Conservation (phyloP, 2,888 invertebrate species). For the Cheilosia grossa region DNA sequence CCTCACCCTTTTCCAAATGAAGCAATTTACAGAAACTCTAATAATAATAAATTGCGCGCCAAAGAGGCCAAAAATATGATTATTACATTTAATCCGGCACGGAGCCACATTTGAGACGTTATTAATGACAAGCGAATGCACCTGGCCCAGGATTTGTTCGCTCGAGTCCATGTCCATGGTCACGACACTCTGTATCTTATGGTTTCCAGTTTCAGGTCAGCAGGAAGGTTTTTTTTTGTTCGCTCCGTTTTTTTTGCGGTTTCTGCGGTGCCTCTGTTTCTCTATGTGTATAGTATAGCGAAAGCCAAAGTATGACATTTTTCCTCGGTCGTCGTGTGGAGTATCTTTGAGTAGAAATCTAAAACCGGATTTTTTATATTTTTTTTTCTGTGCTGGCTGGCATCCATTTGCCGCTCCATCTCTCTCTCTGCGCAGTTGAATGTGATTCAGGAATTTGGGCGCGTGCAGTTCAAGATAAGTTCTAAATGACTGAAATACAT, state of each 20-base stretch:
- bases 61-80: slow-evolving; percentile 40
- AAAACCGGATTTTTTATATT: slow-evolving; percentile 46
- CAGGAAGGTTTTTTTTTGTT: slow-evolving; percentile 24
- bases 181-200: slow-evolving; percentile 56
- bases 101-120: slow-evolving; percentile 56
- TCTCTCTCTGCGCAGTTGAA: slow-evolving; percentile 22
- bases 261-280: slow-evolving; percentile 49
- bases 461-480: slow-evolving; percentile 64
- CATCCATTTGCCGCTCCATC: background rate
- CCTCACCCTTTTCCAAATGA: slow-evolving; percentile 31
- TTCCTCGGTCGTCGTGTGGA: slow-evolving; percentile 37
- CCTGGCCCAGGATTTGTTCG: slow-evolving; percentile 42
- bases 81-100: slow-evolving; percentile 31
- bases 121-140: slow-evolving; percentile 55
- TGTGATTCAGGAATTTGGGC: slow-evolving; percentile 54
- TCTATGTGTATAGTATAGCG: slow-evolving; percentile 13
- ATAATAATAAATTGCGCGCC: slow-evolving; percentile 45
- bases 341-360: slow-evolving; percentile 62
- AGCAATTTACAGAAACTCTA: slow-evolving; percentile 44
- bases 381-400: background rate
- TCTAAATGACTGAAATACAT: slow-evolving; percentile 26
- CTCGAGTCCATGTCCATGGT: slow-evolving; percentile 47
- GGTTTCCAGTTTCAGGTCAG: slow-evolving; percentile 52
- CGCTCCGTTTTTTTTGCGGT: too few species aligned
- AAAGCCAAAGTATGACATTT: slow-evolving; percentile 67